These are phyloP conservation scores for Rhagologus leucostigma DNA, from an alignment of 2,113 vertebrate species.

Conservation along the genomic window DNA sequence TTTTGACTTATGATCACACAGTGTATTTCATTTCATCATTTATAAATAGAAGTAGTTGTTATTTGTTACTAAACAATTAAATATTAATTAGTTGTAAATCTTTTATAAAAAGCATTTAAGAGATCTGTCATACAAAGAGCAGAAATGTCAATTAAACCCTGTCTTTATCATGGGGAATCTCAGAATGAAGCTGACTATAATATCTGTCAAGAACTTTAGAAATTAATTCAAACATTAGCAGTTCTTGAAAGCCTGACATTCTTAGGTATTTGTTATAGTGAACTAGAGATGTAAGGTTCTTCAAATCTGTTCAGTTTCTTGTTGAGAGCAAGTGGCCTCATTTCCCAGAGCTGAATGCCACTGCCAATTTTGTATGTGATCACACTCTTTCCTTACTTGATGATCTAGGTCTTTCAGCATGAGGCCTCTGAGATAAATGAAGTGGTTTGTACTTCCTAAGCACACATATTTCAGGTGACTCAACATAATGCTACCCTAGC, in stretches of 20 bases:
- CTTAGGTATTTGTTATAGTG: neutral
- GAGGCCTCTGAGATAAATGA: neutral
- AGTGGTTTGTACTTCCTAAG: neutral
- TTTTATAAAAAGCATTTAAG: neutral
- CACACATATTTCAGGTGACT: neutral
- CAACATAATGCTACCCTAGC: neutral
- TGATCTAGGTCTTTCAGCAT: neutral
- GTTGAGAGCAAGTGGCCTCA: neutral
- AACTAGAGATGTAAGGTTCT: neutral
- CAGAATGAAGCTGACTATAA: neutral
- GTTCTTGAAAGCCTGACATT: neutral
- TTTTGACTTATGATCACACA: neutral
- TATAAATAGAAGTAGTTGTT: neutral
- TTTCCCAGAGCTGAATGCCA: neutral
- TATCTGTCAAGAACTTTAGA: neutral
- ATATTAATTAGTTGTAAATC: constrained; percentile 2
- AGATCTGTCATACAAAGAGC: neutral
- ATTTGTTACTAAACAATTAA: neutral
- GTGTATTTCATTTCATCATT: neutral
- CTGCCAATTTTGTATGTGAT: neutral
- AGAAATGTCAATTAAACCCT: neutral
- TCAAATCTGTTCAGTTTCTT: neutral
- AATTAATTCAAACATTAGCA: neutral
- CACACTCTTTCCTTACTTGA: neutral
- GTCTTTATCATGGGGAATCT: neutral